Evolutionary conservation across 2,888 invertebrate genomes (phyloP).

Genomic region (Sturmia bella): DNA sequence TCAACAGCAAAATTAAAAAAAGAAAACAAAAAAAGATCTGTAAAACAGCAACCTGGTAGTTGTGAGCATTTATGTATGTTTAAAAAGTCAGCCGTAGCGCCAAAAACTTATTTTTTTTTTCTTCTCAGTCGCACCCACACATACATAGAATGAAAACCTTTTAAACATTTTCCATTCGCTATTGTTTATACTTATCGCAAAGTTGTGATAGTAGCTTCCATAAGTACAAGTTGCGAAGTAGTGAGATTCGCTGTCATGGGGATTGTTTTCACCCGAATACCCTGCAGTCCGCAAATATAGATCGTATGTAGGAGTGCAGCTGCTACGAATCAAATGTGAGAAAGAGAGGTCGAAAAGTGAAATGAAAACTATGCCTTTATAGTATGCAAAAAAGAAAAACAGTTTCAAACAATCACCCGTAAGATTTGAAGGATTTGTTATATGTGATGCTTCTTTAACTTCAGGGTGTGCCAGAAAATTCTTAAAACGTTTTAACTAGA

Average conservation of each 20-base stretch:
- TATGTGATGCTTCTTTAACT: not conserved
- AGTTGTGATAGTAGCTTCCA: slow-evolving; percentile 6
- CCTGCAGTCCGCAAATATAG: not conserved
- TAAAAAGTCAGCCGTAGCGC: slow-evolving; percentile 36
- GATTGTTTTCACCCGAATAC: slow-evolving; percentile 7
- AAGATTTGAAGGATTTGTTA: not conserved
- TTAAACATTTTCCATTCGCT: slow-evolving; percentile 38
- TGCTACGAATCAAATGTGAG: too few species aligned
- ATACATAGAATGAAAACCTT: slow-evolving; percentile 36
- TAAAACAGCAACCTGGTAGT: slow-evolving; percentile 8
- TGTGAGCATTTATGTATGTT: slow-evolving; percentile 11
- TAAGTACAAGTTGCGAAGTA: slow-evolving; percentile 31
- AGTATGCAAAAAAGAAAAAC: too few species aligned
- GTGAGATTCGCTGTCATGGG: slow-evolving; percentile 7
- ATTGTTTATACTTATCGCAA: slow-evolving; percentile 39
- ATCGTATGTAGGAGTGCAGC: not conserved
- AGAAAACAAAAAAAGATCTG: slow-evolving; percentile 9
- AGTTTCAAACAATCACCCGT: not conserved
- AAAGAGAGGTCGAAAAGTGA: too few species aligned
- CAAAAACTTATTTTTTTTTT: slow-evolving; percentile 28
- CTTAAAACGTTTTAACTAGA: slow-evolving; percentile 67
- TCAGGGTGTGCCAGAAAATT: slow-evolving; percentile 33
- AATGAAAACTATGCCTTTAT: not conserved
- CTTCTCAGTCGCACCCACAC: slow-evolving; percentile 14
- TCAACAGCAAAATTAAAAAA: slow-evolving; percentile 25